These are phyloP conservation scores for Rhynchophorus ferrugineus DNA, from an alignment of 1,140 invertebrate genomes.

Conservation along the genomic window DNA sequence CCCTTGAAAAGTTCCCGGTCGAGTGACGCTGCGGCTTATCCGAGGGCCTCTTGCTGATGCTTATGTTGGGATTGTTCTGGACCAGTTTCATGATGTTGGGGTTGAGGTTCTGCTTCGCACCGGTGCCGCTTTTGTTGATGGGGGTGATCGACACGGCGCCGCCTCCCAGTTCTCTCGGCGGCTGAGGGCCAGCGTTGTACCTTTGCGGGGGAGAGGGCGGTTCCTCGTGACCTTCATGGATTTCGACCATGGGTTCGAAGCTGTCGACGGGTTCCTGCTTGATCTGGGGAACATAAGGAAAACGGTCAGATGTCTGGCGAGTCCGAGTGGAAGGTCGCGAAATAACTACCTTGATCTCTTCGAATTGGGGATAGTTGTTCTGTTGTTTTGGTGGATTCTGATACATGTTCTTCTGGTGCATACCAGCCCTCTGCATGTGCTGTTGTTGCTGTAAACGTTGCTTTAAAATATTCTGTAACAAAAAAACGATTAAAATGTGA, in stretches of 20 bases:
- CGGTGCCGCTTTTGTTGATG: constrained; percentile 30
- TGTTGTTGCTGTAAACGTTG: constrained; percentile 18
- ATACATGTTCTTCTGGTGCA: constrained; percentile 2
- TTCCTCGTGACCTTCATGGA: constrained; percentile 32
- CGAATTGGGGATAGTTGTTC: constrained; percentile 14
- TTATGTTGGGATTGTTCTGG: constrained; percentile 38
- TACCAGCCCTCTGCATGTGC: constrained; percentile 12
- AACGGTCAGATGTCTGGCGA: no score
- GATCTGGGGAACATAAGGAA: constrained; percentile 12
- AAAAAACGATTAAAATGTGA: background rate
- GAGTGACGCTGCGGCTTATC: constrained; percentile 10
- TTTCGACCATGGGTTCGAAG: constrained; percentile 38
- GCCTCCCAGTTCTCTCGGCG: constrained; percentile 20
- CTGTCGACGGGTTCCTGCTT: constrained; percentile 34
- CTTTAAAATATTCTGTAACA: constrained; percentile 13
- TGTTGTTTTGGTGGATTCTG: constrained; percentile 13
- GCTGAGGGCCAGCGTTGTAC: background rate
- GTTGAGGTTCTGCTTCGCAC: constrained; percentile 26
- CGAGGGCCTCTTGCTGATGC: constrained; percentile 21
- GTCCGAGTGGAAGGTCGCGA: no score
- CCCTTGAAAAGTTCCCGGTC: constrained; percentile 1
- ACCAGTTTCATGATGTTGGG: constrained; percentile 37
- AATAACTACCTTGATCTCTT: constrained; percentile 14
- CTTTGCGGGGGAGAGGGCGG: constrained; percentile 8
- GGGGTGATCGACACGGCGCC: constrained; percentile 37